These are phyloP conservation scores for Chirona hameri DNA, from an alignment of 2,888 invertebrate genomes.

Conservation along the genomic window DNA sequence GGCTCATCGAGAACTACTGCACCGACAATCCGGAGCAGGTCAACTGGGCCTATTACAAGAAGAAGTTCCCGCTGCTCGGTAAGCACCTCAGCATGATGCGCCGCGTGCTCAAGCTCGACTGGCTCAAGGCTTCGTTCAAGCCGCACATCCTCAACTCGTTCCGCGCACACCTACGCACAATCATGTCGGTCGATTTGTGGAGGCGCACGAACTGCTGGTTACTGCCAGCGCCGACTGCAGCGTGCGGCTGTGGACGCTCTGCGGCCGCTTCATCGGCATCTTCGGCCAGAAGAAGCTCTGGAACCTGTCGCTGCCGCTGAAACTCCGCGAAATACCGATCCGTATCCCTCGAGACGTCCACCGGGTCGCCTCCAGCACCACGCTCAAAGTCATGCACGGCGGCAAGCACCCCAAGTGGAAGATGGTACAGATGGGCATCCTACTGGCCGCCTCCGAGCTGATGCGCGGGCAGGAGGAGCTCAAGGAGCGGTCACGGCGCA, in stretches of 20 bases:
- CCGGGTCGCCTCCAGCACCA: constrained; percentile 69
- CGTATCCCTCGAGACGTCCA: constrained; percentile 69
- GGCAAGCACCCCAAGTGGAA: constrained; percentile 28
- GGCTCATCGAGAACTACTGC: constrained; percentile 68
- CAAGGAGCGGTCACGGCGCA: not conserved
- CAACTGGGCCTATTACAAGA: constrained; percentile 59
- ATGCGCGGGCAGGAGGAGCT: not conserved
- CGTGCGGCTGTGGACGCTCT: constrained; percentile 69
- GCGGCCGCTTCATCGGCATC: constrained; percentile 67
- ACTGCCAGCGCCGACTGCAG: constrained; percentile 66
- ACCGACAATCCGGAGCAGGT: constrained; percentile 43
- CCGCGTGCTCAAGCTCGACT: constrained; percentile 62
- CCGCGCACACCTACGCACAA: constrained; percentile 65
- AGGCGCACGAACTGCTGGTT: constrained; percentile 62
- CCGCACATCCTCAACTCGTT: constrained; percentile 66
- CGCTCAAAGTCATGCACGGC: constrained; percentile 58
- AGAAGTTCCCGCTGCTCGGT: constrained; percentile 66
- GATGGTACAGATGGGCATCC: not conserved
- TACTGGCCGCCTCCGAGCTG: not conserved
- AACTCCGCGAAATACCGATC: constrained; percentile 49
- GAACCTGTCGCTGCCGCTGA: constrained; percentile 51
- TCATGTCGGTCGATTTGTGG: constrained; percentile 63
- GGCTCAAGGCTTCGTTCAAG: constrained; percentile 54
- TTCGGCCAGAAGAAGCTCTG: constrained; percentile 67
- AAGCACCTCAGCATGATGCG: constrained; percentile 57